Conservation (phyloP, 2,797 vertebrate species). For the Trachurus trachurus region DNA sequence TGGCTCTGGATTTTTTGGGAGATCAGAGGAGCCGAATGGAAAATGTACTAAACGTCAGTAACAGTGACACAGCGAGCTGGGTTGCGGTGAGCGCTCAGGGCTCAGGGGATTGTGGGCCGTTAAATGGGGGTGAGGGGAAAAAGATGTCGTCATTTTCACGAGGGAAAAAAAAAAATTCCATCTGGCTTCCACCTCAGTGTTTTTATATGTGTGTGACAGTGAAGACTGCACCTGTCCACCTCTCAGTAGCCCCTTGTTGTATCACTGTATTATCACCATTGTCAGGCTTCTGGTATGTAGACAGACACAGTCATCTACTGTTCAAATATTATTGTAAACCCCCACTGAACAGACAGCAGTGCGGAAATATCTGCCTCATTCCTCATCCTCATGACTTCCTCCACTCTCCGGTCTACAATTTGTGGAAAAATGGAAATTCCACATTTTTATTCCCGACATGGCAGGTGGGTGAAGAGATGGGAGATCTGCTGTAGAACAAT, state of each 20-base stretch:
- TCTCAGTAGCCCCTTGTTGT: not conserved
- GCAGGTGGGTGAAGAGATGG: slow-evolving; percentile 24
- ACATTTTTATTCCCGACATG: slow-evolving; percentile 23
- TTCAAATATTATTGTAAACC: slow-evolving; percentile 63
- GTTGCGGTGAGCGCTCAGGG: slow-evolving; percentile 9
- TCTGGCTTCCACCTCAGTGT: slow-evolving; percentile 60
- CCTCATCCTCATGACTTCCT: slow-evolving; percentile 53
- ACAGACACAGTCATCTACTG: slow-evolving; percentile 43
- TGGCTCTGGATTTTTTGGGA: slow-evolving; percentile 34
- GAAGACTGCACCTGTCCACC: slow-evolving; percentile 31
- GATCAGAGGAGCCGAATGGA: slow-evolving; percentile 57
- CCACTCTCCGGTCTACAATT: slow-evolving; percentile 27
- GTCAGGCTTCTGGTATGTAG: slow-evolving; percentile 56
- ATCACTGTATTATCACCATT: not conserved
- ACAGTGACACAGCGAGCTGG: slow-evolving; percentile 45
- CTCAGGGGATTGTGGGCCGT: slow-evolving; percentile 58
- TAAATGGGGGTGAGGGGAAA: slow-evolving; percentile 42
- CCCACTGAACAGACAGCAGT: slow-evolving; percentile 37
- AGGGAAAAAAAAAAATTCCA: slow-evolving; percentile 29
- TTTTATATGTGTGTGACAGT: slow-evolving; percentile 11
- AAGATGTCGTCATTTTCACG: slow-evolving; percentile 57
- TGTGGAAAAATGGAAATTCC: slow-evolving; percentile 42
- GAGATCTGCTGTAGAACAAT: slow-evolving; percentile 3
- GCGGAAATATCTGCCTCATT: slow-evolving; percentile 52
- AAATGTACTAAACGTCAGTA: slow-evolving; percentile 52